phyloP scores from a whole-genome alignment of 2,113 vertebrate species.

The Oophaga pumilio region DNA sequence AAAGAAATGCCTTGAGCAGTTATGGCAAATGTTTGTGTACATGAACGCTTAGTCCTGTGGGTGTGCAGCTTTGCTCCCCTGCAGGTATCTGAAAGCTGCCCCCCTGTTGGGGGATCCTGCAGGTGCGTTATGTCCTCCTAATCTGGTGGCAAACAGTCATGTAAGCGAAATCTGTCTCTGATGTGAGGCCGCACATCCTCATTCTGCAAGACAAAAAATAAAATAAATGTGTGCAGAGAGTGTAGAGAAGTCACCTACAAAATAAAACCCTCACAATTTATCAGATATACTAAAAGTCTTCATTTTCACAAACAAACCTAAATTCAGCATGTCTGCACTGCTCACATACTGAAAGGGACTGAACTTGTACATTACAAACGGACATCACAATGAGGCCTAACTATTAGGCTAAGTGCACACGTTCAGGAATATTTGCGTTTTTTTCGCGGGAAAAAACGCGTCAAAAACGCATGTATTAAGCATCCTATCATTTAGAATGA shows the following conservation, averaged over 20 bases:
- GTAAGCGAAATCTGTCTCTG: slow-evolving; percentile 95
- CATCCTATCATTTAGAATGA: too few relatives aligned
- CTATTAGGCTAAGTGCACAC: too few relatives aligned
- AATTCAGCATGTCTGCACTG: too few relatives aligned
- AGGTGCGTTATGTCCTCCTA: slow-evolving; percentile 69
- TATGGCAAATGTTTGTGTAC: slow-evolving; percentile 83
- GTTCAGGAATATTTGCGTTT: too few relatives aligned
- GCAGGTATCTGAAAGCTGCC: slow-evolving; percentile 67
- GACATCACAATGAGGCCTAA: too few relatives aligned
- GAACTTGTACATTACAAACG: too few relatives aligned
- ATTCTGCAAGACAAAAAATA: slow-evolving; percentile 73
- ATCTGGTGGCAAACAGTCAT: slow-evolving; percentile 95
- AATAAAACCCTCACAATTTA: neutral
- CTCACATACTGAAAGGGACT: too few relatives aligned
- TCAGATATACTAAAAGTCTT: too few relatives aligned
- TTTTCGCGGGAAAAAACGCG: too few relatives aligned
- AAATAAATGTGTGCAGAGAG: too few relatives aligned
- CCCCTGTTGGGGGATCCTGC: slow-evolving; percentile 42
- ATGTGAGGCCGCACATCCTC: slow-evolving; percentile 97
- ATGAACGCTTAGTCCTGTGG: slow-evolving; percentile 84
- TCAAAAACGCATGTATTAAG: too few relatives aligned
- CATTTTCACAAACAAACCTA: too few relatives aligned
- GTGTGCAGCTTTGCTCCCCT: slow-evolving; percentile 81
- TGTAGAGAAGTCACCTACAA: neutral
- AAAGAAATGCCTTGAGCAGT: slow-evolving; percentile 90